Conservation (phyloP, 1,140 invertebrate species). For the Ephestia elutella region DNA sequence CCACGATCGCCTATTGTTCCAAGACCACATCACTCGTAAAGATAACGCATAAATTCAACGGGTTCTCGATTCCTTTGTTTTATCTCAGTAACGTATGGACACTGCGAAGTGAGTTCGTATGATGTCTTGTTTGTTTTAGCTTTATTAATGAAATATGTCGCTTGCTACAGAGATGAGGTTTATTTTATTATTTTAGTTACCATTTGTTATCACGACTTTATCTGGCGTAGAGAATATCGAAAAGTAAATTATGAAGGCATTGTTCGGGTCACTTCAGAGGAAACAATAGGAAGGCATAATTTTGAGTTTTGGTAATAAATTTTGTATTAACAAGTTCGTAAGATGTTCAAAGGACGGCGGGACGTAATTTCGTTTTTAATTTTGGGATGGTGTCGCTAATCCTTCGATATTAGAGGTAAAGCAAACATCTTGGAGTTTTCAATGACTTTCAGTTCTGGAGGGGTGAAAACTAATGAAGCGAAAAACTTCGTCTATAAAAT, state of each 20-base stretch:
- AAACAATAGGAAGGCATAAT: slow-evolving; percentile 67
- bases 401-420: slow-evolving; percentile 55
- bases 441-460: slow-evolving; percentile 19
- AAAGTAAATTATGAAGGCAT: slow-evolving; percentile 72
- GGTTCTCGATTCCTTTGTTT: slow-evolving; percentile 65
- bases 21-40: slow-evolving; percentile 47
- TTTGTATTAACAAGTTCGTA: slow-evolving; percentile 56
- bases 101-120: slow-evolving; percentile 70
- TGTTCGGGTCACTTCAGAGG: slow-evolving; percentile 53
- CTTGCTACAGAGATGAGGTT: slow-evolving; percentile 47
- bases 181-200: slow-evolving; percentile 73
- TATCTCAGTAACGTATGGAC: slow-evolving; percentile 72
- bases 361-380: slow-evolving; percentile 55
- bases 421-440: slow-evolving; percentile 45
- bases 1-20: slow-evolving; percentile 68
- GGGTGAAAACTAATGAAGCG: slow-evolving; percentile 47
- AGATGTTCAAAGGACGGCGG: slow-evolving; percentile 16
- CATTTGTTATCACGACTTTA: slow-evolving; percentile 74
- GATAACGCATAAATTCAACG: slow-evolving; percentile 71
- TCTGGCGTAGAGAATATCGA: slow-evolving; percentile 63
- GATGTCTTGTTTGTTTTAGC: slow-evolving; percentile 66
- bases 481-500: slow-evolving; percentile 32
- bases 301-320: slow-evolving; percentile 60
- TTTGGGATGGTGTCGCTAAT: slow-evolving; percentile 57
- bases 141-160: slow-evolving; percentile 74